phyloP scores from a whole-genome alignment of 2,797 vertebrate species.

The Aldrovandia affinis region DNA sequence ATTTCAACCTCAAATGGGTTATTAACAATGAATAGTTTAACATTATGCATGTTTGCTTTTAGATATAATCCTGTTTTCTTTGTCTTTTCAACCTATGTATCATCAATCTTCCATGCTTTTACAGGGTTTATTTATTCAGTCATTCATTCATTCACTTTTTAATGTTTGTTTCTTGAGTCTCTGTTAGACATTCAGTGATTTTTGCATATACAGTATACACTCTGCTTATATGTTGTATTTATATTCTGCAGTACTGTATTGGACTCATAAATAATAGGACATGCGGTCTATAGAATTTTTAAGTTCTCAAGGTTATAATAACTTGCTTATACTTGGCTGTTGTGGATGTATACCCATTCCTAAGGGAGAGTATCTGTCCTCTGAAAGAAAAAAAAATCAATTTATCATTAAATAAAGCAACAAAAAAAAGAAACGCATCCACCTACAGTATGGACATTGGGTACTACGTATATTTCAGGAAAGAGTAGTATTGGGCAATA shows the following conservation, averaged over 20 bases:
- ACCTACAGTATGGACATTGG: not conserved
- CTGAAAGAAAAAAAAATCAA: not conserved
- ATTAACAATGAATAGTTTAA: slow-evolving; percentile 11
- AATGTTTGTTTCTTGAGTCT: not conserved
- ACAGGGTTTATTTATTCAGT: not conserved
- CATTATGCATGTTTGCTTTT: not conserved
- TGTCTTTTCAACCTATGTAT: not conserved
- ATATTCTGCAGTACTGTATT: not conserved
- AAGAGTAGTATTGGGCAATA: not conserved
- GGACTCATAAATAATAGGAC: not conserved
- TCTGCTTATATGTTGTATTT: not conserved
- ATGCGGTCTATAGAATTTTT: not conserved
- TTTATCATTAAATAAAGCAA: not conserved
- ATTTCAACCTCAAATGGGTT: slow-evolving; percentile 13
- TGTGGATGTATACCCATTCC: not conserved
- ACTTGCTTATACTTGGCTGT: not conserved
- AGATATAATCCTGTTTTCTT: not conserved
- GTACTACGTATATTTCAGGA: slow-evolving; percentile 11
- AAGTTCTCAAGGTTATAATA: not conserved
- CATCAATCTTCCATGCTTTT: not conserved
- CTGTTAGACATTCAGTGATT: not conserved
- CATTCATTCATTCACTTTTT: not conserved
- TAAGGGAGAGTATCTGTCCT: not conserved
- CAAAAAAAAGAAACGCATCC: not conserved
- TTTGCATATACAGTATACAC: not conserved